Evolutionary conservation across 2,797 vertebrate species (phyloP).

Genomic region (Helarctos malayanus): DNA sequence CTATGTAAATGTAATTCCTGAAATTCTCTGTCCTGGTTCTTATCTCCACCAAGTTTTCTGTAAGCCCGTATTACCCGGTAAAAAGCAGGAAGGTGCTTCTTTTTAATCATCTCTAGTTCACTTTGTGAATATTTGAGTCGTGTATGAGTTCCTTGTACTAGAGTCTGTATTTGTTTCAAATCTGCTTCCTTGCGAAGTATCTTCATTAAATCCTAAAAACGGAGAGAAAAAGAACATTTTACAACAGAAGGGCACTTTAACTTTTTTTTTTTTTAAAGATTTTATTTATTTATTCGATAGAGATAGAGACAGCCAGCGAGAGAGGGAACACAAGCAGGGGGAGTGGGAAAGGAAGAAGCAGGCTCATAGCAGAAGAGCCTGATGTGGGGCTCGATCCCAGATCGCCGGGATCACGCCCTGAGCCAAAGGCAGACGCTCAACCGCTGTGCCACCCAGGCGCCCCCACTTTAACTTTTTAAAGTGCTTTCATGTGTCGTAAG

Average conservation of each 20-base stretch:
- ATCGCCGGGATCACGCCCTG: too few relatives aligned
- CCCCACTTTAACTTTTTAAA: not conserved
- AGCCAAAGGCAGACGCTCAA: too few relatives aligned
- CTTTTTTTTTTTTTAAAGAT: not conserved
- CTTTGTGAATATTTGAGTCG: constrained; percentile 95
- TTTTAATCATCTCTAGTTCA: constrained; percentile 93
- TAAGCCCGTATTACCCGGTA: constrained; percentile 88
- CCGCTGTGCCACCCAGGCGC: too few relatives aligned
- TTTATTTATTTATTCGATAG: too few relatives aligned
- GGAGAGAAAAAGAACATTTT: constrained; percentile 43
- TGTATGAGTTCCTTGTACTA: constrained; percentile 92
- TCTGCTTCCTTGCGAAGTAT: constrained; percentile 93
- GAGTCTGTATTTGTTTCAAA: constrained; percentile 92
- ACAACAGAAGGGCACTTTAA: not conserved
- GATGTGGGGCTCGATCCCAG: too few relatives aligned
- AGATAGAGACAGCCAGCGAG: too few relatives aligned
- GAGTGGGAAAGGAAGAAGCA: too few relatives aligned
- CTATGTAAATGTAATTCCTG: not conserved
- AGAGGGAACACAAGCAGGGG: too few relatives aligned
- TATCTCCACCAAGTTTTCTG: not conserved
- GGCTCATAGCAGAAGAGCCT: too few relatives aligned
- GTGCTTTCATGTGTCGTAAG: not conserved
- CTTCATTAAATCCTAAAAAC: constrained; percentile 92
- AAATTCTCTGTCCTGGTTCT: not conserved
- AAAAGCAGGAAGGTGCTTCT: constrained; percentile 91